Percentiles rank a stretch among this genome's conserved stretches.
These are phyloP conservation scores for Trimorus sp. DNA, from an alignment of 2,888 invertebrate species.

Conservation along the genomic window DNA sequence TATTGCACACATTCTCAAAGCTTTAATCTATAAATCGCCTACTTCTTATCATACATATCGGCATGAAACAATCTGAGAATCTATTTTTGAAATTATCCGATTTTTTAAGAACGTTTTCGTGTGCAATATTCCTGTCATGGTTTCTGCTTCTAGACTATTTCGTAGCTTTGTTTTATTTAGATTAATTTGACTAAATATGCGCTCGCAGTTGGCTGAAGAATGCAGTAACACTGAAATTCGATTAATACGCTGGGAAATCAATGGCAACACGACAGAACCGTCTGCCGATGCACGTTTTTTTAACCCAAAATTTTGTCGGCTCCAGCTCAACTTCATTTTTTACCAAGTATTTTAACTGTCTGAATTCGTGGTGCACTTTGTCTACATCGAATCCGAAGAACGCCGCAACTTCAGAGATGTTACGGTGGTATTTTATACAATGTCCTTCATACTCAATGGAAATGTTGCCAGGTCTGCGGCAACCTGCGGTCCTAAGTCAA, in stretches of 20 bases:
- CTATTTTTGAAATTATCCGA: slow-evolving; percentile 6
- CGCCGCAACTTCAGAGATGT: slow-evolving; percentile 10
- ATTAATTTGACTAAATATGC: slow-evolving; percentile 49
- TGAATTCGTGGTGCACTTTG: slow-evolving; percentile 21
- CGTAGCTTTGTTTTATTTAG: slow-evolving; percentile 42
- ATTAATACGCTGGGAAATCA: slow-evolving; percentile 22
- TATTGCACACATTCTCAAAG: too few species aligned
- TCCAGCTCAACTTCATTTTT: slow-evolving; percentile 11
- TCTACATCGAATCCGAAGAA: slow-evolving; percentile 18
- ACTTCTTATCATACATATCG: too few species aligned
- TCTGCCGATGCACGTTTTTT: slow-evolving; percentile 5
- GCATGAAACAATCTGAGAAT: too few species aligned
- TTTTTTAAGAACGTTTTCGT: slow-evolving; percentile 36
- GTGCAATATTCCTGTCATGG: slow-evolving; percentile 27
- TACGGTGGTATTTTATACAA: not conserved
- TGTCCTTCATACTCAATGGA: not conserved
- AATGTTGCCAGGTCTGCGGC: slow-evolving; percentile 29
- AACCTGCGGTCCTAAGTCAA: slow-evolving; percentile 45
- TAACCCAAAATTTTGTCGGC: slow-evolving; percentile 34
- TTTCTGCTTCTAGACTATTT: slow-evolving; percentile 35
- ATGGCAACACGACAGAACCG: slow-evolving; percentile 25
- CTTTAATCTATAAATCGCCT: too few species aligned
- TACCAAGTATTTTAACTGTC: slow-evolving; percentile 17
- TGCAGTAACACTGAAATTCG: slow-evolving; percentile 14
- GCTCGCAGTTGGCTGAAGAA: slow-evolving; percentile 43